Percentiles rank a stretch among this genome's conserved stretches.
These are phyloP conservation scores for Sparidentex hasta DNA, from an alignment of 2,797 vertebrate genomes.

Conservation along the genomic window DNA sequence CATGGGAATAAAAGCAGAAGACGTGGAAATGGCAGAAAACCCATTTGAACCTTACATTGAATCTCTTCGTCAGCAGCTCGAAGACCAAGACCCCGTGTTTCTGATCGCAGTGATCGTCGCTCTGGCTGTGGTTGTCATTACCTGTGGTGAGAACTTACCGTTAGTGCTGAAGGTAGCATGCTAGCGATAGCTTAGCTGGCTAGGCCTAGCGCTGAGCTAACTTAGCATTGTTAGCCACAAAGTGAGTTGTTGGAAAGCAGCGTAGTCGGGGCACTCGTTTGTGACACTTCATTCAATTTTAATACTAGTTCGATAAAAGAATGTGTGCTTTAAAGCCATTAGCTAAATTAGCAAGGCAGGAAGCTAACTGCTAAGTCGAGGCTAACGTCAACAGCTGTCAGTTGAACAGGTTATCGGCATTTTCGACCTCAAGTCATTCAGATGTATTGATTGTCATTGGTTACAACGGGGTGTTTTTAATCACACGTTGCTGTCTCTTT, in stretches of 20 bases:
- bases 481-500: background rate
- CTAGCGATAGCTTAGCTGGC: constrained; percentile 45
- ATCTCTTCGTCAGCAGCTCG: constrained; percentile 82
- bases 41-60: constrained; percentile 83
- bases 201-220: constrained; percentile 19
- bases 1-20: constrained; percentile 55
- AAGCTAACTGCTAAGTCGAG: constrained; percentile 26
- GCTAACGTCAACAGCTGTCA: constrained; percentile 32
- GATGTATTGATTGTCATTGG: accelerated
- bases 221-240: background rate
- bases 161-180: constrained; percentile 30
- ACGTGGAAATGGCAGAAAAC: constrained; percentile 67
- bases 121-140: constrained; percentile 85
- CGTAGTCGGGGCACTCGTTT: background rate
- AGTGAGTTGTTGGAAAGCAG: background rate
- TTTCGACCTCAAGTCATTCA: background rate
- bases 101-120: constrained; percentile 86
- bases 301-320: accelerated
- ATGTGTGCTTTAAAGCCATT: accelerated
- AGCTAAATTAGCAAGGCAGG: background rate
- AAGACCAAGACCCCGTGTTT: constrained; percentile 81
- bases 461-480: background rate
- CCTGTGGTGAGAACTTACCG: constrained; percentile 84
- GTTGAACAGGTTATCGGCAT: background rate
- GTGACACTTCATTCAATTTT: no score